phyloP scores from a whole-genome alignment of 2,113 vertebrate species.

The Burhinus bistriatus region DNA sequence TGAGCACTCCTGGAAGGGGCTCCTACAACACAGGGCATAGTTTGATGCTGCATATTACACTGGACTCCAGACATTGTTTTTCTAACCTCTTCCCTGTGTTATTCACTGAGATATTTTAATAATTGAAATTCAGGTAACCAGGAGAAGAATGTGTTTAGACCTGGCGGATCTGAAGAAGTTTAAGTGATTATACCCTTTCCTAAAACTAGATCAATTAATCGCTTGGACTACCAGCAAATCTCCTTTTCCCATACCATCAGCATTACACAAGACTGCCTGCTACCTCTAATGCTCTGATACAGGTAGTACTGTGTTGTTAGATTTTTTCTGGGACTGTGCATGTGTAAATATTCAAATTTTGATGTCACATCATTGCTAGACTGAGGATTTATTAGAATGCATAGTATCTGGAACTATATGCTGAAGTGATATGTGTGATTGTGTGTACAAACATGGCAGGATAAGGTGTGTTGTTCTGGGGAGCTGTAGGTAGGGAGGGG shows the following conservation, averaged over 20 bases:
- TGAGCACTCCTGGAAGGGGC: not conserved
- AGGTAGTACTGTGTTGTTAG: not conserved
- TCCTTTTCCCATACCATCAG: not conserved
- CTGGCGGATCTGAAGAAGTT: not conserved
- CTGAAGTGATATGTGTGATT: not conserved
- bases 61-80: not conserved
- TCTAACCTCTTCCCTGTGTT: not conserved
- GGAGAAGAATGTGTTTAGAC: not conserved
- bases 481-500: not conserved
- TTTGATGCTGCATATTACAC: not conserved
- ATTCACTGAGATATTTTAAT: not conserved
- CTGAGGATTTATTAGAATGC: not conserved
- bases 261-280: not conserved
- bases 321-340: not conserved
- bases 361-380: not conserved
- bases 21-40: not conserved
- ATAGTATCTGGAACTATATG: not conserved
- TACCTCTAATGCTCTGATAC: not conserved
- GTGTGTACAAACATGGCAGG: not conserved
- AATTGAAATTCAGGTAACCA: not conserved
- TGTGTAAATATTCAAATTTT: not conserved
- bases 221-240: not conserved
- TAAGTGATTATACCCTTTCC: not conserved
- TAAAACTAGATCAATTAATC: not conserved
- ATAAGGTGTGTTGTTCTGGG: not conserved